phyloP scores from a whole-genome alignment of 92 coral and sea anemone genomes.

The Parazoanthus atlanticus region DNA sequence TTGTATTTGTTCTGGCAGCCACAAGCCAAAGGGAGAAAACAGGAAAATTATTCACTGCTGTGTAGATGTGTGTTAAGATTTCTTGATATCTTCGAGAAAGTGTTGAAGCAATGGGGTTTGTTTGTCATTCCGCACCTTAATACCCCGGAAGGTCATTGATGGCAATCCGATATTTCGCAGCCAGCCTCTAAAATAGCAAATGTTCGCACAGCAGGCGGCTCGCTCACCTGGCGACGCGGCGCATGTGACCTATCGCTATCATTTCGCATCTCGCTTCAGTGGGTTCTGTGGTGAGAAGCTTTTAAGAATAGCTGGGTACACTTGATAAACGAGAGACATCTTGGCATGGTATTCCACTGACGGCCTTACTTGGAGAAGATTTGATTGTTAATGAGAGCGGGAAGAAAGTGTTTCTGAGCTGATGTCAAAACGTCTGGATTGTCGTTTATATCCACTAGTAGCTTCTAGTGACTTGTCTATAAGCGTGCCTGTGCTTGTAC shows the following conservation, averaged over 20 bases:
- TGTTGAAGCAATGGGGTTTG: constrained; percentile 18
- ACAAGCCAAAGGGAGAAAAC: not conserved
- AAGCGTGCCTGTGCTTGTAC: not conserved
- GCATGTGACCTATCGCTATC: constrained; percentile 21
- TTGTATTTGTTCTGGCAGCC: not conserved
- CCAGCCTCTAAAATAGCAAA: not conserved
- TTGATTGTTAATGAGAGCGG: not conserved
- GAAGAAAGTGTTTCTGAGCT: not conserved
- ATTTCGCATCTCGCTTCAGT: constrained; percentile 1
- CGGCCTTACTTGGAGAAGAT: not conserved
- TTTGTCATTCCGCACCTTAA: constrained; percentile 22
- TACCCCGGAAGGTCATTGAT: not conserved
- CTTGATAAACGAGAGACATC: not conserved
- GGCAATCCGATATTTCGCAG: constrained; percentile 8
- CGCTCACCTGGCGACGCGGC: not conserved
- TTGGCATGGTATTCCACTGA: not conserved
- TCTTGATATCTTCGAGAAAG: not conserved
- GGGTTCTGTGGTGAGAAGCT: constrained; percentile 22
- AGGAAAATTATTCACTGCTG: not conserved
- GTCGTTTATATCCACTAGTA: not conserved
- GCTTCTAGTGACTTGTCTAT: not conserved
- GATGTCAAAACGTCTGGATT: not conserved
- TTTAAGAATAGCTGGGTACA: not conserved
- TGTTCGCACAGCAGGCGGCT: not conserved
- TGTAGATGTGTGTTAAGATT: not conserved